Percentiles rank a stretch among this genome's conserved stretches.
phyloP scores from a whole-genome alignment of 2,797 vertebrate genomes.

The Ceyx erithaca region DNA sequence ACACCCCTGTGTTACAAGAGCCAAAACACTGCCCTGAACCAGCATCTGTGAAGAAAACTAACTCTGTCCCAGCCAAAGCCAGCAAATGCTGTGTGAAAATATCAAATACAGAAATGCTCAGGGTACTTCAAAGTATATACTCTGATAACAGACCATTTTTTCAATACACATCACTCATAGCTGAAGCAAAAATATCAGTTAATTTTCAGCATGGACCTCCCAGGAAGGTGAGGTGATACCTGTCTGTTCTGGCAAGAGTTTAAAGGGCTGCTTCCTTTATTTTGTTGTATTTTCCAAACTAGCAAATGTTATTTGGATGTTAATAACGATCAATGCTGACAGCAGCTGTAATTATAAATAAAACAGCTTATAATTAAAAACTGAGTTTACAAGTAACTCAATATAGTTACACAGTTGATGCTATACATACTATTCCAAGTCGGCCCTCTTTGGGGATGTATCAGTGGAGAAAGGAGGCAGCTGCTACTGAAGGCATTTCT shows the following conservation, averaged over 20 bases:
- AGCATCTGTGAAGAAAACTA: neutral
- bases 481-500: conserved; percentile 54
- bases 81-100: neutral
- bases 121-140: neutral
- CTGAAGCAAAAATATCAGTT: neutral
- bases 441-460: conserved; percentile 43
- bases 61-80: neutral
- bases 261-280: neutral
- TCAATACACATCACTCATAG: neutral
- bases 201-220: neutral
- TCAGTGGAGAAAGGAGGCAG: conserved; percentile 53
- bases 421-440: conserved; percentile 60
- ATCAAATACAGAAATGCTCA: neutral
- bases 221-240: neutral
- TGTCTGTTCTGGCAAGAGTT: neutral
- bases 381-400: conserved; percentile 64
- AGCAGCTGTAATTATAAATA: conserved; percentile 34
- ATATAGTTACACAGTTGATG: conserved; percentile 55
- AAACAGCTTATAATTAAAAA: conserved; percentile 67
- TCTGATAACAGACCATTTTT: neutral
- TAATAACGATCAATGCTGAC: conserved; percentile 30
- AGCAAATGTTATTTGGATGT: neutral
- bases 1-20: neutral
- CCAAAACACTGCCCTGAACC: too few relatives aligned
- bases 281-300: neutral